Percentiles rank a stretch among this genome's conserved stretches.
phyloP scores from a whole-genome alignment of 2,113 vertebrate species.

The Salminus brasiliensis region DNA sequence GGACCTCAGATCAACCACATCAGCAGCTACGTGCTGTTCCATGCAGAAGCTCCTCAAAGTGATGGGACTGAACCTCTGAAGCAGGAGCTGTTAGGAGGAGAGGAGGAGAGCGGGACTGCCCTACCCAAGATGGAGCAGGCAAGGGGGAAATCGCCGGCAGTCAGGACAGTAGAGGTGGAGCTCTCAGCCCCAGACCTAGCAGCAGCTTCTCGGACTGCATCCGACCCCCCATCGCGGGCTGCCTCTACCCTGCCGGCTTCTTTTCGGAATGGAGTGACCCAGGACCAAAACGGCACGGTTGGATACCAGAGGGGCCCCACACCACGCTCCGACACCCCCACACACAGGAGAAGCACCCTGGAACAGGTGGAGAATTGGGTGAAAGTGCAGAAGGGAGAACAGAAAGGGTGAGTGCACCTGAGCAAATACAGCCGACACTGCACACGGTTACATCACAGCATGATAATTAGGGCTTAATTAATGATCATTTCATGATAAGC shows the following conservation, averaged over 20 bases:
- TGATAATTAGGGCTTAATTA: background rate
- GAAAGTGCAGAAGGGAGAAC: constrained; percentile 86
- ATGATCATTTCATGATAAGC: too few relatives aligned
- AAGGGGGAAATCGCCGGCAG: constrained; percentile 17
- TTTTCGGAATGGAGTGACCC: constrained; percentile 81
- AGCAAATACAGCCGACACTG: background rate
- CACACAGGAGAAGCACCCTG: constrained; percentile 83
- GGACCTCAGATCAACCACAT: constrained; percentile 85
- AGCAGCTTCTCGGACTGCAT: constrained; percentile 66
- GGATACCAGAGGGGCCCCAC: constrained; percentile 78
- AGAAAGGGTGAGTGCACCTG: constrained; percentile 80
- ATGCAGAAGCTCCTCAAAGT: constrained; percentile 50
- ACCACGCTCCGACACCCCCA: constrained; percentile 71
- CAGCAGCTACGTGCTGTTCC: constrained; percentile 49
- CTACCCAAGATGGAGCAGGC: background rate
- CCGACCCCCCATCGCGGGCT: constrained; percentile 72
- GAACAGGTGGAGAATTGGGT: constrained; percentile 93
- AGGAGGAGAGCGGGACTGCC: constrained; percentile 19
- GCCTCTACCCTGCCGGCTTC: constrained; percentile 63
- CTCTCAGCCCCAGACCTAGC: constrained; percentile 67
- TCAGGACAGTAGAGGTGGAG: constrained; percentile 38
- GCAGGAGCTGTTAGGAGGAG: constrained; percentile 28
- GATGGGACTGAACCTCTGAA: constrained; percentile 60
- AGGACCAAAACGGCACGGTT: constrained; percentile 87
- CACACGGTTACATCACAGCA: background rate